phyloP scores from a whole-genome alignment of 2,113 vertebrate species.

The Alosa alosa region DNA sequence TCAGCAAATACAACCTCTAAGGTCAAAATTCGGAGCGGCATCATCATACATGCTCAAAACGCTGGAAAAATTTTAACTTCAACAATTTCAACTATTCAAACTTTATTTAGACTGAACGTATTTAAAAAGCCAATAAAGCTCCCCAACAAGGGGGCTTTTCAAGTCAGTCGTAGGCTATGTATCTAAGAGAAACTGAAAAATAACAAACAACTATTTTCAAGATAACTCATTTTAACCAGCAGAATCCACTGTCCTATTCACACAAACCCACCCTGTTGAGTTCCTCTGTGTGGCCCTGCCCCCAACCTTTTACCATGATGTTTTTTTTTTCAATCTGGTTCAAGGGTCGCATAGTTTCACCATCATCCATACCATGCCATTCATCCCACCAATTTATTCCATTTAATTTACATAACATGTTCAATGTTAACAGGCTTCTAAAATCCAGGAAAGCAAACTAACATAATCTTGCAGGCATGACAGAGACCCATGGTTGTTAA shows the following conservation, averaged over 20 bases:
- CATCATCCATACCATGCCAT: not conserved
- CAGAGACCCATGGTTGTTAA: not conserved
- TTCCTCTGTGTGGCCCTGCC: not conserved
- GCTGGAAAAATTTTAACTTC: not conserved
- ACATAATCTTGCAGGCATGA: not conserved
- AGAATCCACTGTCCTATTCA: not conserved
- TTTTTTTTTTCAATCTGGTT: not conserved
- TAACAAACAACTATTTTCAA: not conserved
- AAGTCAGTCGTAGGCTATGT: not conserved
- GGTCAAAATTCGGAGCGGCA: not conserved
- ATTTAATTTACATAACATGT: not conserved
- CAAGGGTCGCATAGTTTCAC: conserved; percentile 19
- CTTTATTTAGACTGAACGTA: not conserved
- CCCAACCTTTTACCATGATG: conserved; percentile 10
- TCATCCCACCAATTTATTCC: not conserved
- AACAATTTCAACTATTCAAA: not conserved
- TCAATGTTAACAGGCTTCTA: not conserved
- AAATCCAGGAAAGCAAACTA: not conserved
- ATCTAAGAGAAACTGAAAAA: not conserved
- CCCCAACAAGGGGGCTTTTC: not conserved
- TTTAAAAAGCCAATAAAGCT: not conserved
- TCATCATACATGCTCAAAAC: not conserved
- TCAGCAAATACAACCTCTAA: conserved; percentile 26
- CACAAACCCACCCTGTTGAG: not conserved
- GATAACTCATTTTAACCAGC: not conserved